Evolutionary conservation across 2,797 vertebrate genomes (phyloP).

Genomic region (Pantherophis vulpinus): DNA sequence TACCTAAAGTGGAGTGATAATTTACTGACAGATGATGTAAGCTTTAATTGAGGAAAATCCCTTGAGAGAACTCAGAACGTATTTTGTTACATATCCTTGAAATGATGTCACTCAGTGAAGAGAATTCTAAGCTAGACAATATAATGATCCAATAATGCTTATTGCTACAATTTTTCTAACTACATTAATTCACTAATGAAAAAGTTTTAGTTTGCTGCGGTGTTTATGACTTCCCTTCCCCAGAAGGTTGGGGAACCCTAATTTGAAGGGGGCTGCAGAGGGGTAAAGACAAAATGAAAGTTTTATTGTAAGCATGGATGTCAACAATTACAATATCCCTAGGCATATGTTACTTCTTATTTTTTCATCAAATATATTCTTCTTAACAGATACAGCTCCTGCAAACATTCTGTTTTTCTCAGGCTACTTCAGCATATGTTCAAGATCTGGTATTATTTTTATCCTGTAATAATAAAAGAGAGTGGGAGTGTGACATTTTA

Average conservation of each 20-base stretch:
- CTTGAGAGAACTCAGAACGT: background rate
- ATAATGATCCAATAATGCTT: background rate
- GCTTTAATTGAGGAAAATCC: background rate
- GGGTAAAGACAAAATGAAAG: background rate
- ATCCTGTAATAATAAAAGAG: background rate
- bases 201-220: background rate
- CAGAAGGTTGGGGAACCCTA: background rate
- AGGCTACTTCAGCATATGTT: background rate
- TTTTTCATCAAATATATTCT: background rate
- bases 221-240: background rate
- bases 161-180: background rate
- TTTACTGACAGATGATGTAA: background rate
- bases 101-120: background rate
- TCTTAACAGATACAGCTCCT: background rate
- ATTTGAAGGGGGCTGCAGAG: background rate
- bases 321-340: background rate
- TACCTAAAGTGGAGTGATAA: background rate
- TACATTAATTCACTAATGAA: background rate
- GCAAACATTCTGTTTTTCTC: rapidly evolving
- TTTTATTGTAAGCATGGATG: background rate
- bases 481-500: background rate
- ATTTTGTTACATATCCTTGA: background rate
- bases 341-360: background rate
- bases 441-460: background rate
- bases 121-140: background rate